Conservation (phyloP, 2,113 vertebrate genomes). For the Formicarius rufipectus region DNA sequence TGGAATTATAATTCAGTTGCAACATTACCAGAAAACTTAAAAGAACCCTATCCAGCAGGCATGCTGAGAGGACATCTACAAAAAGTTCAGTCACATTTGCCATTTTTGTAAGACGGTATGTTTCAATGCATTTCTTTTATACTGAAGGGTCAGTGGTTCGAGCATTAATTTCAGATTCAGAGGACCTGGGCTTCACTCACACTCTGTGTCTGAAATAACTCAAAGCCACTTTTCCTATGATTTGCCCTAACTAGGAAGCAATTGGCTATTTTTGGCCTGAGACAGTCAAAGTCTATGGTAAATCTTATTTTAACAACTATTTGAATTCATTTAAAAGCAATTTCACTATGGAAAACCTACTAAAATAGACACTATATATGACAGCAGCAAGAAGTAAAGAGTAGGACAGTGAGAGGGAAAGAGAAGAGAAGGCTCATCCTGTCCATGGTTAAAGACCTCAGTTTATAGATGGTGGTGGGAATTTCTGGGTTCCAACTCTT, state of each 20-base stretch:
- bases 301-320: not conserved
- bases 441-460: not conserved
- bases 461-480: not conserved
- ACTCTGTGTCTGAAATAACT: not conserved
- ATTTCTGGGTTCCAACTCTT: not conserved
- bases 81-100: not conserved
- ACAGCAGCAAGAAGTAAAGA: not conserved
- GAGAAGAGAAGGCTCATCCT: not conserved
- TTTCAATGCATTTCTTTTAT: not conserved
- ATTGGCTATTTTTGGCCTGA: rapidly evolving
- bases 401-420: rapidly evolving
- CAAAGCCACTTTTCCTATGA: not conserved
- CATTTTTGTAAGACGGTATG: not conserved
- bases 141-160: not conserved
- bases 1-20: not conserved
- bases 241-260: not conserved
- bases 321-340: not conserved
- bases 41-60: not conserved
- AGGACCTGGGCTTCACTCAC: not conserved
- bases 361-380: not conserved
- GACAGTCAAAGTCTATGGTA: not conserved
- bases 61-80: not conserved
- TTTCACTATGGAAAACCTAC: not conserved
- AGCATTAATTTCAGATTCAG: not conserved
- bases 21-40: not conserved